A percentile compares a stretch with the other conserved stretches of the same genome.
Evolutionary conservation across 2,797 vertebrate species (phyloP).

Genomic region (Columba guinea): DNA sequence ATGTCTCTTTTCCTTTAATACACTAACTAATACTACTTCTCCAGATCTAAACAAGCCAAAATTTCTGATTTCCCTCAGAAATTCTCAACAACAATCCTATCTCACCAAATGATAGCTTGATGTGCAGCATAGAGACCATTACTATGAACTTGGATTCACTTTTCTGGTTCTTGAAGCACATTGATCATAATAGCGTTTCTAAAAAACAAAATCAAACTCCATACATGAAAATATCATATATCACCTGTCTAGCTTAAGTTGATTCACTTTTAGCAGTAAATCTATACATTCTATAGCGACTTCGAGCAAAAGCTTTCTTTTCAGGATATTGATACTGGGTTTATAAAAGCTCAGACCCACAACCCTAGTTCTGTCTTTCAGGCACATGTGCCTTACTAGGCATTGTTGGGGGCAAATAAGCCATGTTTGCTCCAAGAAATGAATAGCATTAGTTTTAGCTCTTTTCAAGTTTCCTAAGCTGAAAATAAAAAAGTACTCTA

Average conservation of each 20-base stretch:
- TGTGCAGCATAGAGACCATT: neutral
- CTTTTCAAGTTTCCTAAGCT: neutral
- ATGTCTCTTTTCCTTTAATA: neutral
- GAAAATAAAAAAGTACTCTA: neutral
- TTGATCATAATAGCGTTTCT: neutral
- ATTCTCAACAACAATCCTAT: neutral
- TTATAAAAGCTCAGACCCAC: neutral
- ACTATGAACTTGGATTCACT: neutral
- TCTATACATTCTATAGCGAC: neutral
- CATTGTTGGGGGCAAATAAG: neutral
- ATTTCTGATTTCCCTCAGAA: neutral
- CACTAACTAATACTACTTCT: neutral
- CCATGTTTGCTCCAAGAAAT: neutral
- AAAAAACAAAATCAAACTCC: neutral
- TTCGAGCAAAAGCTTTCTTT: neutral
- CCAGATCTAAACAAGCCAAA: neutral
- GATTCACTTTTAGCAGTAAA: neutral
- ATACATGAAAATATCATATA: neutral
- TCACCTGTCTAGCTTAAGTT: neutral
- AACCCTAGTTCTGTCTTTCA: neutral
- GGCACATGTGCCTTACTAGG: neutral
- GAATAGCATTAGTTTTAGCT: neutral
- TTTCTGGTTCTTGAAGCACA: neutral
- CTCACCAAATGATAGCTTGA: neutral
- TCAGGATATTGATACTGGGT: neutral